phyloP scores from a whole-genome alignment of 2,797 vertebrate genomes.

The Danio albolineatus region DNA sequence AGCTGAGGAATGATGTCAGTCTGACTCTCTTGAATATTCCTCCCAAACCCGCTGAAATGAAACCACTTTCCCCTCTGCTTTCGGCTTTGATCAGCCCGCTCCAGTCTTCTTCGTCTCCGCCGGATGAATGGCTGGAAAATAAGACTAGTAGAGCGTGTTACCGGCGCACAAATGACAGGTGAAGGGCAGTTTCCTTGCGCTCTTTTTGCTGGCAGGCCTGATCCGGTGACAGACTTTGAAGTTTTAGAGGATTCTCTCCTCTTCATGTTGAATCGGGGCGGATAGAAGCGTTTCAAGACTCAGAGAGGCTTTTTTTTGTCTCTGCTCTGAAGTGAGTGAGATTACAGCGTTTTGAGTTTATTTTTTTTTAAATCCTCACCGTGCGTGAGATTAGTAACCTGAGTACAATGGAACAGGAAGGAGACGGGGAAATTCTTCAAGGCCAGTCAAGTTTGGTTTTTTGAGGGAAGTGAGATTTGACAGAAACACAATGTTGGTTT shows the following conservation, averaged over 20 bases:
- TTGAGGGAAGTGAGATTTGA: constrained; percentile 27
- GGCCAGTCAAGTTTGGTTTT: constrained; percentile 26
- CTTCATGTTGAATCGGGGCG: constrained; percentile 46
- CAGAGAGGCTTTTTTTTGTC: constrained; percentile 20
- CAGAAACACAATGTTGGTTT: constrained; percentile 5
- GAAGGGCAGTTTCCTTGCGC: constrained; percentile 33
- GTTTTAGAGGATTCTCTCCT: constrained; percentile 17
- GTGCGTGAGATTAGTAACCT: constrained; percentile 15
- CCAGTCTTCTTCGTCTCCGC: constrained; percentile 15
- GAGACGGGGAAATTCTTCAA: constrained; percentile 30
- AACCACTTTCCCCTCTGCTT: constrained; percentile 10
- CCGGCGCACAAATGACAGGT: constrained; percentile 26
- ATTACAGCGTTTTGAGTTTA: constrained; percentile 29
- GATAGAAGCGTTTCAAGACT: constrained; percentile 11
- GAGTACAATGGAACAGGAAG: constrained; percentile 20
- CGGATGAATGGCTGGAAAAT: constrained; percentile 35
- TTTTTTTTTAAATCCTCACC: constrained; percentile 12
- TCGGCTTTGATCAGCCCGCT: constrained; percentile 19
- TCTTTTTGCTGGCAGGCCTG: background rate
- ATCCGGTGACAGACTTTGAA: constrained; percentile 38
- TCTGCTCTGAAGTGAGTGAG: constrained; percentile 3
- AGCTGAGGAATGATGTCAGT: constrained; percentile 38
- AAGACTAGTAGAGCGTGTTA: constrained; percentile 30
- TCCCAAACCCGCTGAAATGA: constrained; percentile 7
- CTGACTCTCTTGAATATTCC: constrained; percentile 6